A percentile compares a stretch with the other conserved stretches of the same genome.
Conservation (phyloP, 2,113 vertebrate genomes). For the Salvelinus sp. region DNA sequence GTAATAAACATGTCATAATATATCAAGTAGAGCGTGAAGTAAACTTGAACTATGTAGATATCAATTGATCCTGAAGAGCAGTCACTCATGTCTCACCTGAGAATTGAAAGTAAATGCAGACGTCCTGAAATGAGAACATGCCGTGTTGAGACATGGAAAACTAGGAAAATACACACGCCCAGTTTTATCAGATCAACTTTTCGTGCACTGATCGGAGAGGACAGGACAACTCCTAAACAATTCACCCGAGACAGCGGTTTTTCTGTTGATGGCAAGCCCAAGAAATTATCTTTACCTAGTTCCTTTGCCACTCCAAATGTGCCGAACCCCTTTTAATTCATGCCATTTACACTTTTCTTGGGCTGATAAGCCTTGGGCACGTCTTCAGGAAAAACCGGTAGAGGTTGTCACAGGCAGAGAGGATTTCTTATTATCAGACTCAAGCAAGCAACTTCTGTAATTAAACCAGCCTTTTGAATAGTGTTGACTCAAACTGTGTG, state of each 20-base stretch:
- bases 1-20: too few relatives aligned
- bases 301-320: constrained; percentile 21
- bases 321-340: constrained; percentile 32
- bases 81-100: background rate
- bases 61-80: background rate
- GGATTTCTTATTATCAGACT: background rate
- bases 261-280: background rate
- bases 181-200: background rate
- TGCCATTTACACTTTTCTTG: constrained; percentile 16
- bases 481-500: background rate
- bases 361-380: constrained; percentile 54
- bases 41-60: background rate
- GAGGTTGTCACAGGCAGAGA: constrained; percentile 53
- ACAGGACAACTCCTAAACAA: background rate
- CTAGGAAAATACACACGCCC: background rate
- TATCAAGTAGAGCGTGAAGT: background rate
- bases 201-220: constrained; percentile 45
- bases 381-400: constrained; percentile 80
- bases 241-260: background rate
- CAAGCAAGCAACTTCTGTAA: background rate
- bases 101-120: constrained; percentile 38
- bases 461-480: background rate
- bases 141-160: constrained; percentile 68
- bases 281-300: background rate
- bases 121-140: constrained; percentile 46